A percentile compares a stretch with the other conserved stretches of the same genome.
Conservation (phyloP, 2,888 invertebrate genomes). For the Scaptomyza flava region DNA sequence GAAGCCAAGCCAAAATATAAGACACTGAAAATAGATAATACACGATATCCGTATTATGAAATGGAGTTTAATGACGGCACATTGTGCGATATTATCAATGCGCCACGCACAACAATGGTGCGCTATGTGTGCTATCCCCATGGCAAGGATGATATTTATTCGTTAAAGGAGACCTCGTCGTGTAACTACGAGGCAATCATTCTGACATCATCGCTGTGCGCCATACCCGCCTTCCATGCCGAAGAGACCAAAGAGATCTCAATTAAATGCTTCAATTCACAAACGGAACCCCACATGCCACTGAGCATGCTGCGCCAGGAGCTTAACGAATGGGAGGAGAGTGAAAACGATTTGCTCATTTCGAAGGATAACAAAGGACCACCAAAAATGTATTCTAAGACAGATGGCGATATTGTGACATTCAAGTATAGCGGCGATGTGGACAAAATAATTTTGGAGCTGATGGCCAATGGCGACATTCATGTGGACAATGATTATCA, state of each 20-base stretch:
- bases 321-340: slow-evolving; percentile 89
- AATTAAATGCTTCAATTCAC: slow-evolving; percentile 90
- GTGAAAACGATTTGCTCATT: slow-evolving; percentile 83
- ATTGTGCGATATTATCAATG: slow-evolving; percentile 94
- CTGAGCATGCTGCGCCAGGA: slow-evolving; percentile 89
- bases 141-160: slow-evolving; percentile 96
- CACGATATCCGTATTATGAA: slow-evolving; percentile 94
- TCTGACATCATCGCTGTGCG: slow-evolving; percentile 93
- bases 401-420: slow-evolving; percentile 64
- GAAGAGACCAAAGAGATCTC: slow-evolving; percentile 91
- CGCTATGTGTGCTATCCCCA: slow-evolving; percentile 95
- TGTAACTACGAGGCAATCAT: slow-evolving; percentile 97
- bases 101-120: slow-evolving; percentile 92
- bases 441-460: slow-evolving; percentile 83
- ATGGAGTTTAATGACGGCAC: slow-evolving; percentile 95
- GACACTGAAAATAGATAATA: slow-evolving; percentile 93
- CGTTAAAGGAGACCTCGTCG: slow-evolving; percentile 95
- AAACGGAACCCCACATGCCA: slow-evolving; percentile 89
- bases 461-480: slow-evolving; percentile 68
- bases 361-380: slow-evolving; percentile 68
- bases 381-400: slow-evolving; percentile 79
- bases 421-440: slow-evolving; percentile 70
- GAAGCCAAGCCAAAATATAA: slow-evolving; percentile 86
- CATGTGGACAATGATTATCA: slow-evolving; percentile 56
- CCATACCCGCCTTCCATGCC: slow-evolving; percentile 94